Evolutionary conservation across 2,797 vertebrate genomes (phyloP), one percentile per base, ranked within the genome.

Genomic region (Lepilemur ruficaudatus): DNA sequence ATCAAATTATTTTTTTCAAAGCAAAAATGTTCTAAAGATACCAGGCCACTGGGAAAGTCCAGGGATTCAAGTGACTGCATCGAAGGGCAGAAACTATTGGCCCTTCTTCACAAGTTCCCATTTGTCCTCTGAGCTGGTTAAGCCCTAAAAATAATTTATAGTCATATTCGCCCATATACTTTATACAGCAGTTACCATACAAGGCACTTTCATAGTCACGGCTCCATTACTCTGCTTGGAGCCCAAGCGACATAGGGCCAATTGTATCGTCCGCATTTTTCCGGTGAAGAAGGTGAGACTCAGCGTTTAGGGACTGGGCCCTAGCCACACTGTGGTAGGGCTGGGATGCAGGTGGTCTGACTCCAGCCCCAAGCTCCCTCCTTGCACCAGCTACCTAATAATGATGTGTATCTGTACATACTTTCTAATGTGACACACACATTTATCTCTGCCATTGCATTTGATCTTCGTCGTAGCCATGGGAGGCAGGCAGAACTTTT

Each of bases 401-500:
- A 32, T 4, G 13, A 10, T 43, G 10, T 7, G 2, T 4, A 6
- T 28, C 7, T 5, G 1, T 10, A 0, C 75, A 2, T 30, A 61
- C 52, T 57, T 63, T n/a, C n/a, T 57, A 57, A 55, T 17, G 12
- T 15, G 7, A 43, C 3, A 10, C 23, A 22, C 38, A 13, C 57
- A 14, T 84, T 11, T 41, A 11, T 81, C 30, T 67, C 52, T 55
- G 15, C 41, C 0, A 0, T 15, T 78, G 69, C 23, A 13, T 52
- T 25, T 22, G 87, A 61, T 46, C 32, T 20, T 72, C 67, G 23
- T 4, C 1, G 28, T 52, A 63, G 43, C 52, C 52, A 0, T 1
- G 12, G 14, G 65, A 41, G 12, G n/a, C 1, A 76, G 41, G 23
- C 20, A 18, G 35, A 87, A 10, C 41, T 41, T 50, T 48, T 13